A percentile compares a stretch with the other conserved stretches of the same genome.
These are phyloP conservation scores for Ectemnius cavifrons DNA, from an alignment of 2,888 invertebrate species.

Conservation along the genomic window DNA sequence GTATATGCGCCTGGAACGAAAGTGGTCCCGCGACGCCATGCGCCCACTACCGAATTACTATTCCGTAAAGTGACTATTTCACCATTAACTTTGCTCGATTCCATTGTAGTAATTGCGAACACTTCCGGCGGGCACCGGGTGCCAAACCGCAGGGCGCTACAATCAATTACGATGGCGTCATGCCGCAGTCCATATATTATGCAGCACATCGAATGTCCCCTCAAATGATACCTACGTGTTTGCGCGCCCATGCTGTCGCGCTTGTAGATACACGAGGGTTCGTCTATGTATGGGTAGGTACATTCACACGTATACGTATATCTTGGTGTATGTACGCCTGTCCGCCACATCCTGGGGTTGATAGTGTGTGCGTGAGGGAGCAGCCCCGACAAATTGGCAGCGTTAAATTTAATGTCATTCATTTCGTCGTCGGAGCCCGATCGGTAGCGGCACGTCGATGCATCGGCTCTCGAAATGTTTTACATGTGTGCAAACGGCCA, in stretches of 20 bases:
- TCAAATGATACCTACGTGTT: slow-evolving; percentile 70
- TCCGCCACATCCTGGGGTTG: slow-evolving; percentile 27
- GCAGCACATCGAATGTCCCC: slow-evolving; percentile 69
- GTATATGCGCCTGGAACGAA: slow-evolving; percentile 9
- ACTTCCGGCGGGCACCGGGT: slow-evolving; percentile 72
- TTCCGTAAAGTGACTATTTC: slow-evolving; percentile 70
- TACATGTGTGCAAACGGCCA: slow-evolving; percentile 39
- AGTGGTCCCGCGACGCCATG: slow-evolving; percentile 24
- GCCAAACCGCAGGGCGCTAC: slow-evolving; percentile 74
- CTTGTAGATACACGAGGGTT: slow-evolving; percentile 17
- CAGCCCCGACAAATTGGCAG: slow-evolving; percentile 68
- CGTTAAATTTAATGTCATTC: slow-evolving; percentile 74
- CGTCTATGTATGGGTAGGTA: slow-evolving; percentile 15
- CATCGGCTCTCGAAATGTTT: slow-evolving; percentile 28
- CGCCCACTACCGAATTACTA: slow-evolving; percentile 44
- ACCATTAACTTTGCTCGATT: slow-evolving; percentile 70
- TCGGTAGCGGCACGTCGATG: slow-evolving; percentile 21
- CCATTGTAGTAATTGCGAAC: slow-evolving; percentile 74
- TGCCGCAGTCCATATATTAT: slow-evolving; percentile 70
- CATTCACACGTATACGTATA: neutral
- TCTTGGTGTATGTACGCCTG: neutral
- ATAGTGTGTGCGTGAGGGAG: slow-evolving; percentile 35
- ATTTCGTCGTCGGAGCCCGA: slow-evolving; percentile 51
- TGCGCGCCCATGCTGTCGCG: slow-evolving; percentile 53
- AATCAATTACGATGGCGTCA: slow-evolving; percentile 73